Evolutionary conservation across 92 coral and sea anemone genomes (phyloP).

Genomic region (Zoanthus sociatus): DNA sequence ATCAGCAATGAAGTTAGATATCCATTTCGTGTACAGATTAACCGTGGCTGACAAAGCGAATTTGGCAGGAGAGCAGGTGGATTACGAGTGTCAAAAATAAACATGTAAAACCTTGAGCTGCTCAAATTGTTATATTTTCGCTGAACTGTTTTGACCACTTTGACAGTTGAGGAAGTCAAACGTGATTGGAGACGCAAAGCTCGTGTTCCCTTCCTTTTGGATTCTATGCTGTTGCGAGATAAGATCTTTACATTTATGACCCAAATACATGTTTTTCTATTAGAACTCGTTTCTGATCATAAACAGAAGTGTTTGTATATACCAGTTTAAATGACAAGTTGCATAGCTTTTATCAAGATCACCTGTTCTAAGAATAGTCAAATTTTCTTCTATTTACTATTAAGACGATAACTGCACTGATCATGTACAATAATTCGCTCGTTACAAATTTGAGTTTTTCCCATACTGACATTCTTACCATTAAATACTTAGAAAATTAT

Average conservation of each 20-base stretch:
- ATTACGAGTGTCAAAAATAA: constrained; percentile 10
- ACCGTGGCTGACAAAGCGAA: constrained; percentile 43
- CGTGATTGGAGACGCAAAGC: background rate
- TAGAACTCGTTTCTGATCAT: background rate
- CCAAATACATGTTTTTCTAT: constrained; percentile 2
- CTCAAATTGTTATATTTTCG: constrained; percentile 16
- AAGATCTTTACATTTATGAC: constrained; percentile 1
- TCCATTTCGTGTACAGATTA: constrained; percentile 42
- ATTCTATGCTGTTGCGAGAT: background rate
- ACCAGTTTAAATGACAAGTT: background rate
- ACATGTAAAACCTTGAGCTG: constrained; percentile 13
- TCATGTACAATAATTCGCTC: background rate
- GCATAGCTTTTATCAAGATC: background rate
- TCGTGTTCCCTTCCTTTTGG: background rate
- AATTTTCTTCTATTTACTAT: background rate
- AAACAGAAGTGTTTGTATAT: background rate
- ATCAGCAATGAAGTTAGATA: constrained; percentile 48
- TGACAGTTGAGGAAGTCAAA: constrained; percentile 35
- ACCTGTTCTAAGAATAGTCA: constrained; percentile 11
- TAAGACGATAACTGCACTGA: background rate
- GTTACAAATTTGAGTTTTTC: background rate
- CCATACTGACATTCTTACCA: background rate
- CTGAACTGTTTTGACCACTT: constrained; percentile 2
- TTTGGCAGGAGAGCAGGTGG: constrained; percentile 47
- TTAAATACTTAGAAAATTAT: background rate